These are phyloP conservation scores for Nemapogon koenigi DNA, from an alignment of 2,888 invertebrate species.

Conservation along the genomic window DNA sequence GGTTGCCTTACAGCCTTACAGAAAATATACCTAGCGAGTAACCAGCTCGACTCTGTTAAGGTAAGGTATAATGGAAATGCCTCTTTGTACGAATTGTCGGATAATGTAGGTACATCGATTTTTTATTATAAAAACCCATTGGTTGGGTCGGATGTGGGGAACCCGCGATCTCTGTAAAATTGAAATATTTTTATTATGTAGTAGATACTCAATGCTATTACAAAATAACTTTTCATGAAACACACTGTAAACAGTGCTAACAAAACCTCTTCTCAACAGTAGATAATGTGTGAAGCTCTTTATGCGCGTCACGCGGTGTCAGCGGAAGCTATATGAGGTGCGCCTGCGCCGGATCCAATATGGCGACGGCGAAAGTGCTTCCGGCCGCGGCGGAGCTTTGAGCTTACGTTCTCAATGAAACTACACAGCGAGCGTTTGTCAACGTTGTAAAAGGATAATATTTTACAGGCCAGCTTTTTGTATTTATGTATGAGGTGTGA, in stretches of 20 bases:
- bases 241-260: too few species aligned
- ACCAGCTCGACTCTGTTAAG: too few species aligned
- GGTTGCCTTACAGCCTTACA: too few species aligned
- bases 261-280: too few species aligned
- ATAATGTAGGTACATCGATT: too few species aligned
- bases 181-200: background rate
- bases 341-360: conserved; percentile 61
- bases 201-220: too few species aligned
- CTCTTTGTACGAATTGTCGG: too few species aligned
- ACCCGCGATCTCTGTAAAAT: background rate
- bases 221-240: too few species aligned
- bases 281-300: conserved; percentile 1
- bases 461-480: background rate
- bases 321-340: conserved; percentile 54
- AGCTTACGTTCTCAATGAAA: conserved; percentile 48
- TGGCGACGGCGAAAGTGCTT: conserved; percentile 63
- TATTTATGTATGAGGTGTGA: background rate
- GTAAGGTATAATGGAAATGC: too few species aligned
- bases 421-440: conserved; percentile 21
- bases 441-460: background rate
- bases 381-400: conserved; percentile 37
- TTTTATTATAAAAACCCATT: too few species aligned
- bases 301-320: conserved; percentile 19
- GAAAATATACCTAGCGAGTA: too few species aligned
- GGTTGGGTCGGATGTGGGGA: too few species aligned